Percentiles rank a stretch among this genome's conserved stretches.
phyloP scores from a whole-genome alignment of 2,888 invertebrate genomes.

The Hirtodrosophila trivittata region DNA sequence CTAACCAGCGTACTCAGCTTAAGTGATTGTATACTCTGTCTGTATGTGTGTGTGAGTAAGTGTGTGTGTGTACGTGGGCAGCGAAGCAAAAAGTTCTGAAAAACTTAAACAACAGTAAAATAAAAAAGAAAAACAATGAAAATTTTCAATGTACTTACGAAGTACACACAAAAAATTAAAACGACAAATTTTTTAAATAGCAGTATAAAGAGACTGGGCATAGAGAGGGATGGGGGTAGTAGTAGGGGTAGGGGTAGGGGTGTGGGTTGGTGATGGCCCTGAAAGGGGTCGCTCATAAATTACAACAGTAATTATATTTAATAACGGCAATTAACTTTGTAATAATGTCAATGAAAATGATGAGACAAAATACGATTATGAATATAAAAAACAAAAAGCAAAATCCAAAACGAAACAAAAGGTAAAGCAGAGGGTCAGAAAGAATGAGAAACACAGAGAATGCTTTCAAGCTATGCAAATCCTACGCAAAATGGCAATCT shows the following conservation, averaged over 20 bases:
- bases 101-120: constrained; percentile 16
- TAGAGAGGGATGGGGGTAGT: neutral
- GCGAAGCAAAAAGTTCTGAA: constrained; percentile 63
- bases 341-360: constrained; percentile 78
- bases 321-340: constrained; percentile 76
- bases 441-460: neutral
- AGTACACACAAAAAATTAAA: too few species aligned
- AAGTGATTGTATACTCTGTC: neutral
- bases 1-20: constrained; percentile 17
- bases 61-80: constrained; percentile 44
- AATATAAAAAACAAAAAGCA: constrained; percentile 45
- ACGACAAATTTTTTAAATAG: constrained; percentile 50
- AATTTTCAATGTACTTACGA: constrained; percentile 56
- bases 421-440: neutral
- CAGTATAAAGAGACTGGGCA: constrained; percentile 5
- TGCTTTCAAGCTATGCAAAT: constrained; percentile 30
- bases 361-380: constrained; percentile 75
- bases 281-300: constrained; percentile 76
- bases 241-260: neutral
- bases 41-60: neutral
- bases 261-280: constrained; percentile 40
- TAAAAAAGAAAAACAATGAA: constrained; percentile 46
- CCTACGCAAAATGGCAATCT: constrained; percentile 36
- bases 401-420: constrained; percentile 1
- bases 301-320: constrained; percentile 76